phyloP scores from a whole-genome alignment of 2,888 invertebrate genomes.

The Oegoconia quadripuncta region DNA sequence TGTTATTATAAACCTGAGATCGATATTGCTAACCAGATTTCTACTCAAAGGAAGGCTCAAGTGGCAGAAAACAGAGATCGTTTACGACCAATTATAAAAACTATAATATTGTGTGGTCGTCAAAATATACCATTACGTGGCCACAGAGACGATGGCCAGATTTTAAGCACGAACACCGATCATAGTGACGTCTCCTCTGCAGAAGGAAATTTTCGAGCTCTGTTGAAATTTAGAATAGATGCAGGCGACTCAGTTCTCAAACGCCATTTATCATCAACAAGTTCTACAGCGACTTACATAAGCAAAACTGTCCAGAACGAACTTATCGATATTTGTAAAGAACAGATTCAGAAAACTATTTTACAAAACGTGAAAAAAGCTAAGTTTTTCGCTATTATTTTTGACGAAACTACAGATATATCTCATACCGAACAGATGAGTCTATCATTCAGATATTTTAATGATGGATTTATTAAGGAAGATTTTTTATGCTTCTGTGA shows the following conservation, averaged over 20 bases:
- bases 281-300: conserved; percentile 16
- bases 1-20: conserved; percentile 12
- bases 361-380: conserved; percentile 15
- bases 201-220: conserved; percentile 18
- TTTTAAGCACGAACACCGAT: conserved; percentile 13
- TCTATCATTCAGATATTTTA: conserved; percentile 27
- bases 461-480: conserved; percentile 16
- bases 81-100: conserved; percentile 15
- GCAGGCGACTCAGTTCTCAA: conserved; percentile 15
- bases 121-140: conserved; percentile 18
- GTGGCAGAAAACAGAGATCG: conserved; percentile 13
- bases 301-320: conserved; percentile 16
- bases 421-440: conserved; percentile 21
- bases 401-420: conserved; percentile 33
- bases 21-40: conserved; percentile 13
- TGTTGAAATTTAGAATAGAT: conserved; percentile 17
- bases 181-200: conserved; percentile 11
- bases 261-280: conserved; percentile 16
- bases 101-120: conserved; percentile 17
- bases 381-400: conserved; percentile 24
- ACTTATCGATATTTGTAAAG: conserved; percentile 15
- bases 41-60: conserved; percentile 9
- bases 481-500: conserved; percentile 14
- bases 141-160: conserved; percentile 16
- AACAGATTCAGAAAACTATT: conserved; percentile 17